Evolutionary conservation across 2,888 invertebrate genomes (phyloP).

Genomic region (Leucophenga maculata): DNA sequence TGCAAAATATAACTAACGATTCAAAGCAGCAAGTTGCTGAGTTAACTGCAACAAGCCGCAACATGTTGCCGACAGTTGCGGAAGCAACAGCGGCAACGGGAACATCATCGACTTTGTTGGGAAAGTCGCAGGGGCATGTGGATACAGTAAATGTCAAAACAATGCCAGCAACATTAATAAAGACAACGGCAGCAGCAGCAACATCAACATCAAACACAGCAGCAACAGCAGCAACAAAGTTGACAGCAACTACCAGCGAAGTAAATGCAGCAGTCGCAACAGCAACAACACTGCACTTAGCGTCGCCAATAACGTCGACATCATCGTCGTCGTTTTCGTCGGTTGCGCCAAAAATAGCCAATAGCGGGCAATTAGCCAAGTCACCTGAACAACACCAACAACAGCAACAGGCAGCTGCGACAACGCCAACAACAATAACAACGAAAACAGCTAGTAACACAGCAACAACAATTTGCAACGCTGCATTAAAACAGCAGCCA

Average conservation of each 20-base stretch:
- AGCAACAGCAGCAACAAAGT: slow-evolving; percentile 11
- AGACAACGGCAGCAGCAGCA: slow-evolving; percentile 23
- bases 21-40: slow-evolving; percentile 42
- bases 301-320: slow-evolving; percentile 9
- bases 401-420: slow-evolving; percentile 51
- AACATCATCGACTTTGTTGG: background rate
- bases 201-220: background rate
- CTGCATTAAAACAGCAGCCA: slow-evolving; percentile 37
- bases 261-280: slow-evolving; percentile 7
- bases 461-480: slow-evolving; percentile 32
- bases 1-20: slow-evolving; percentile 45
- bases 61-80: background rate
- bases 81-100: background rate
- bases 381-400: slow-evolving; percentile 62
- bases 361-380: slow-evolving; percentile 70
- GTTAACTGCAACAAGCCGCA: slow-evolving; percentile 27
- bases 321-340: slow-evolving; percentile 35
- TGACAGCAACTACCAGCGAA: slow-evolving; percentile 29
- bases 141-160: slow-evolving; percentile 17
- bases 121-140: slow-evolving; percentile 10
- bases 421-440: slow-evolving; percentile 45
- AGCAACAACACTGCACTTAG: slow-evolving; percentile 3
- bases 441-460: slow-evolving; percentile 50
- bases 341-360: slow-evolving; percentile 67
- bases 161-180: slow-evolving; percentile 1